Percentiles rank a stretch among this genome's conserved stretches.
Conservation (phyloP, 2,113 vertebrate species). For the Callithrix jacchus region DNA sequence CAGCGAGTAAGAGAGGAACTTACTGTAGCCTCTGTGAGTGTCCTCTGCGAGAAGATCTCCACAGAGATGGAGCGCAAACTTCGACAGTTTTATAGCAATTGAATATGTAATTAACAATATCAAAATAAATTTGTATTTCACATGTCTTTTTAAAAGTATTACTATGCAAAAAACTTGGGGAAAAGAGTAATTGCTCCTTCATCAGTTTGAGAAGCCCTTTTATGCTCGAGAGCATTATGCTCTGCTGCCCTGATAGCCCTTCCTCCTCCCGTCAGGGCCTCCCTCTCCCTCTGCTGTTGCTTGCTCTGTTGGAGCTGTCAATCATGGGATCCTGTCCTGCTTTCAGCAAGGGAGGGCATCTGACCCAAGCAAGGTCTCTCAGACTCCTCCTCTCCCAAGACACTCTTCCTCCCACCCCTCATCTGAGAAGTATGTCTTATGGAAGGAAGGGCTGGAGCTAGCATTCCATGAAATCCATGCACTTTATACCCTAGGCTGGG, state of each 20-base stretch:
- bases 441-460: not conserved
- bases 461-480: not conserved
- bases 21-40: not conserved
- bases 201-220: not conserved
- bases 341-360: not conserved
- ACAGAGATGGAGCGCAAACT: not conserved
- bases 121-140: not conserved
- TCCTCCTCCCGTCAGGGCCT: not conserved
- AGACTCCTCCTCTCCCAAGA: not conserved
- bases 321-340: not conserved
- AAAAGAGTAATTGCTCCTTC: not conserved
- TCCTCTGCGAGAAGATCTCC: not conserved
- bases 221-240: not conserved
- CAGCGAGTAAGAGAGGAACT: not conserved
- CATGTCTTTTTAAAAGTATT: not conserved
- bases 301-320: too few species aligned
- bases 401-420: too few species aligned
- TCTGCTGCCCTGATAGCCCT: too few species aligned
- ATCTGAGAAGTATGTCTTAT: not conserved
- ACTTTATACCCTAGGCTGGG: not conserved
- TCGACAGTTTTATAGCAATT: not conserved
- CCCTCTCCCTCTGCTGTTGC: not conserved
- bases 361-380: not conserved
- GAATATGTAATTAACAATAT: not conserved
- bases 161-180: not conserved